Base-by-base conservation (phyloP, 2,113 vertebrate genomes). In the Ancistrus triradiatus region DNA sequence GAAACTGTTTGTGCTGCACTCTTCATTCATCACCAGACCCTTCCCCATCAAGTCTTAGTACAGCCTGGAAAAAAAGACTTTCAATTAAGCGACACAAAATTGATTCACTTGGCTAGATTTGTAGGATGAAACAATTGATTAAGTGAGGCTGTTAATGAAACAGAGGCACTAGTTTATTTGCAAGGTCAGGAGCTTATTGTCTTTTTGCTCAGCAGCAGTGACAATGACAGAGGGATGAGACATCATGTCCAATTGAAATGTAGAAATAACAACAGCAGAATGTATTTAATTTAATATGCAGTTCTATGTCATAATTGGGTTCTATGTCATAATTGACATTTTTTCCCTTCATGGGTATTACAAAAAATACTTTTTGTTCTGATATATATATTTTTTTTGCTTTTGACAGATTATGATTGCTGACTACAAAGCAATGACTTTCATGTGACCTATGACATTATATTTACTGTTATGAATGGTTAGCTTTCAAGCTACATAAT, bases 41-140 rank as follows among this genome's bases (percentile, higher is more conserved):
- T 84, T 87, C 87, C 81, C 83, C 86, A 85, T 77, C 85, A 89
- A 85, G 88, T 87, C 88, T 84, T 85, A 87, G 86, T 85, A 47
- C 21, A 37, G 47, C 38, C 11, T 6, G 9, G 22, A 46, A 35
- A 10, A 37, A 85, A 89, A 90, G 88, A 88, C 92, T 92, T 94
- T 98, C 92, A 96, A 95, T 96, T 95, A 95, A 93, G 86, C 88
- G 84, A 89, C 89, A 84, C 84, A 83, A 87, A 91, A 87, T 92
- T 89, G 88, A 95, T 87, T 94, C 89, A 84, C 86, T 76, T 74
- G 82, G 87, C 89, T 94, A 97, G 91, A 96, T 98, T 98, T 94
- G 95, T 95, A 89, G 87, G 73, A 90, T 91, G 91, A 86, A 91
- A 90, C 94, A 94, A 98, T 97, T 97, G 92, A 85, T 80, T 63